A percentile compares a stretch with the other conserved stretches of the same genome.
Evolutionary conservation across 1,140 invertebrate species (phyloP).

Genomic region (Brachystomella parvula): DNA sequence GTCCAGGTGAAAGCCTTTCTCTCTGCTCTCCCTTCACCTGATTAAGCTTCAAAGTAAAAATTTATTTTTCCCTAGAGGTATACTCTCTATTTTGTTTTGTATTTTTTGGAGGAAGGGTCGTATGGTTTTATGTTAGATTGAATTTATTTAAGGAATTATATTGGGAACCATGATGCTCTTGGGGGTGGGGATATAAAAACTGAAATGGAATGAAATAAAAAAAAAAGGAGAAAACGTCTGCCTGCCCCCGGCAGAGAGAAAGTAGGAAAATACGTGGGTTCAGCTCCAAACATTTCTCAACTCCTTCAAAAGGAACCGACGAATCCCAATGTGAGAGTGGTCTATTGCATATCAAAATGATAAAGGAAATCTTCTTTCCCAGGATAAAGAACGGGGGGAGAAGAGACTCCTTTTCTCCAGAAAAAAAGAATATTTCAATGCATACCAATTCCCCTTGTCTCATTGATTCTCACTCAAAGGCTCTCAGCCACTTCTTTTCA

Average conservation of each 20-base stretch:
- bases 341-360: not conserved
- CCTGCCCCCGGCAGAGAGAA: not conserved
- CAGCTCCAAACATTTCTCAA: not conserved
- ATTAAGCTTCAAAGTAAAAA: too few species aligned
- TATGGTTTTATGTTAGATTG: too few species aligned
- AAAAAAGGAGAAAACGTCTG: conserved; percentile 2
- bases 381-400: not conserved
- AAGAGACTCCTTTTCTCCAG: not conserved
- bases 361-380: not conserved
- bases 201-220: conserved; percentile 13
- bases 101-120: too few species aligned
- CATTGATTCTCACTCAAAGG: not conserved
- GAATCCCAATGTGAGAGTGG: not conserved
- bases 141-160: too few species aligned
- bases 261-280: not conserved
- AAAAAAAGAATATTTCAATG: not conserved
- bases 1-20: too few species aligned
- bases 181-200: conserved; percentile 1
- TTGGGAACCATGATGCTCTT: too few species aligned
- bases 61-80: too few species aligned
- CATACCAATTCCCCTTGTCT: not conserved
- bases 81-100: too few species aligned
- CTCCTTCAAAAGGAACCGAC: not conserved
- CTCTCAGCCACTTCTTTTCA: too few species aligned
- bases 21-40: too few species aligned